Evolutionary conservation across 1,140 invertebrate species (phyloP).

Genomic region (Caenorhabditis brenneri): DNA sequence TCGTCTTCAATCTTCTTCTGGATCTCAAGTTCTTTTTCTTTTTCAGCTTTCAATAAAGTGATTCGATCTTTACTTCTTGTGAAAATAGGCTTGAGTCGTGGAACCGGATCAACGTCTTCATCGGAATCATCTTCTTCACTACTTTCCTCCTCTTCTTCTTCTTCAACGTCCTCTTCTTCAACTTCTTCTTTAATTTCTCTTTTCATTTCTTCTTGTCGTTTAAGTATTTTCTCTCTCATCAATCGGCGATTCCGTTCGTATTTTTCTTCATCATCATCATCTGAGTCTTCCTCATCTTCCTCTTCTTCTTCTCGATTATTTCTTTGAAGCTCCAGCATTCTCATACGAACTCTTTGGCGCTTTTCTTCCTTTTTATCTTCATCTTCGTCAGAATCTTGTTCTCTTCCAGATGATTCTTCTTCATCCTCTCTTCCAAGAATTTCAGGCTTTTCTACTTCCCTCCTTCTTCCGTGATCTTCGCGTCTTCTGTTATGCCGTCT

Average conservation of each 20-base stretch:
- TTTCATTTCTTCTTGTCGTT: slow-evolving; percentile 76
- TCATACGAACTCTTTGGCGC: slow-evolving; percentile 38
- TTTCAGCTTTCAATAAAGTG: slow-evolving; percentile 91
- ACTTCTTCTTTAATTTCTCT: slow-evolving; percentile 67
- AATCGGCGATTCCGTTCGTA: slow-evolving; percentile 81
- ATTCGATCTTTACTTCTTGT: slow-evolving; percentile 89
- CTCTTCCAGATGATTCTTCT: slow-evolving; percentile 9
- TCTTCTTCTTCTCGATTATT: slow-evolving; percentile 66
- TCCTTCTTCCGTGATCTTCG: slow-evolving; percentile 2
- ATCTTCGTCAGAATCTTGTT: slow-evolving; percentile 47
- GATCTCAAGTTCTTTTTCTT: slow-evolving; percentile 83
- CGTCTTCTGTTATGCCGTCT: slow-evolving; percentile 1
- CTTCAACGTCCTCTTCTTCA: slow-evolving; percentile 78
- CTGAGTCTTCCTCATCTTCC: slow-evolving; percentile 73
- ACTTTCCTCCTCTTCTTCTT: slow-evolving; percentile 76
- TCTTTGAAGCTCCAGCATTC: slow-evolving; percentile 35
- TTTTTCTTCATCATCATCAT: slow-evolving; percentile 81
- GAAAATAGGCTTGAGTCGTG: slow-evolving; percentile 76
- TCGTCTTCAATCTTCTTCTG: slow-evolving; percentile 82
- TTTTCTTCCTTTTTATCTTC: slow-evolving; percentile 46
- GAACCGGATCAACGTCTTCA: slow-evolving; percentile 79
- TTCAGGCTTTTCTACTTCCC: slow-evolving; percentile 39
- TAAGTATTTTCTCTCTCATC: slow-evolving; percentile 78
- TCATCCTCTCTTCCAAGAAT: slow-evolving; percentile 32
- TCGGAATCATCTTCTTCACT: slow-evolving; percentile 80